phyloP scores from a whole-genome alignment of 2,113 vertebrate genomes.

The Mirza zaza region DNA sequence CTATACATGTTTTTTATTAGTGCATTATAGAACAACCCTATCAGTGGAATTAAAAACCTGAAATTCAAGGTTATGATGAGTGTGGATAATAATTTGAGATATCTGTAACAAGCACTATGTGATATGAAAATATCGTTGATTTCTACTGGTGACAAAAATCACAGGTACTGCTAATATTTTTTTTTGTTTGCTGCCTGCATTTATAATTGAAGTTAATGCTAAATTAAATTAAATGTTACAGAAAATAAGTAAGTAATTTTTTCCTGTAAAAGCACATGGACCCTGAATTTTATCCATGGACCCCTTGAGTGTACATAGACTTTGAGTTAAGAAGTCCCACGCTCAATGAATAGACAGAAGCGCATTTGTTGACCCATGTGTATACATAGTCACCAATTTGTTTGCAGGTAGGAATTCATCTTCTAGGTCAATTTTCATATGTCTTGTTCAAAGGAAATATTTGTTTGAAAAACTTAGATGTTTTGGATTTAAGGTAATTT shows the following conservation, averaged over 20 bases:
- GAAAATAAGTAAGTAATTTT: not conserved
- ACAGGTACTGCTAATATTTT: not conserved
- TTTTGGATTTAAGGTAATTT: constrained; percentile 12
- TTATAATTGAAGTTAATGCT: constrained; percentile 33
- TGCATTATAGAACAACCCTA: not conserved
- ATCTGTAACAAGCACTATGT: not conserved
- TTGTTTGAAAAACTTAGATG: constrained; percentile 25
- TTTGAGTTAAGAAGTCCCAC: not conserved
- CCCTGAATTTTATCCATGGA: not conserved
- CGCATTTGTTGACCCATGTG: not conserved
- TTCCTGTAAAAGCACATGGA: not conserved
- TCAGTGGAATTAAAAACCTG: not conserved
- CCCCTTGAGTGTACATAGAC: not conserved
- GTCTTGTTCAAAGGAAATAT: not conserved
- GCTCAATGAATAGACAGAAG: not conserved
- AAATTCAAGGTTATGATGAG: not conserved
- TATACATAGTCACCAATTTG: not conserved
- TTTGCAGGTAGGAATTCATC: constrained; percentile 40
- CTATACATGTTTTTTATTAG: not conserved
- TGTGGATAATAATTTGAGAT: not conserved
- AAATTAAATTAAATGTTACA: constrained; percentile 21
- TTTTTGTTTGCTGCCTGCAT: not conserved
- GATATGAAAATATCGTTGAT: constrained; percentile 42
- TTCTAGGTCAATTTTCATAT: constrained; percentile 12
- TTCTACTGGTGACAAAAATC: constrained; percentile 14